Base-by-base conservation (phyloP, 2,888 invertebrate genomes). In the Volucella inflata region DNA sequence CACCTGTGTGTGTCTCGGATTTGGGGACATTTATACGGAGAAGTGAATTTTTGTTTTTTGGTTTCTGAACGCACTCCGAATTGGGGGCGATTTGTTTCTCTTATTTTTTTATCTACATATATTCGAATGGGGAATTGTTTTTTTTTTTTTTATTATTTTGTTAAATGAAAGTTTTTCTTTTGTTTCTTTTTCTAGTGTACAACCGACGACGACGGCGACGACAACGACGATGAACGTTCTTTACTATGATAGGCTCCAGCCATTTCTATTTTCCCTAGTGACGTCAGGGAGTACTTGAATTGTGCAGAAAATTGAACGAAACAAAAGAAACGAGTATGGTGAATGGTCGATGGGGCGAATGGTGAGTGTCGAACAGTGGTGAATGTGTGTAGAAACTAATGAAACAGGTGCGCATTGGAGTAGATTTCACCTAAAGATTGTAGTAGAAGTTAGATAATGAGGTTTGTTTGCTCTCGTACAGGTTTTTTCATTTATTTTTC, bases 191-290 rank as follows among this genome's bases (percentile, higher is more conserved):
- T 70, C 57, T 12, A 78, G 50, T 64, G 77, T 71, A 50, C 48
- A 50, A 78, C 78, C 74, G 80, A 80, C 72, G 59, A 67, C 65
- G 60, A 76, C 76, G 60, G 42, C 50, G 51, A 16, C 50, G 55
- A 48, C 48, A n/a, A 50, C 74, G 46, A 76, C 68, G 76, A 79
- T 75, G 51, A 68, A 74, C 70, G 74, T 70, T 64, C 78, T 78
- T 50, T 67, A 84, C 59, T 75, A 70, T 75, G 80, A 84, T 75
- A 80, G 71, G 70, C 65, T 84, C 80, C 84, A 84, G 84, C 84
- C 84, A 84, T 84, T 76, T 84, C 84, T 79, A 71, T 76, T 80
- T 84, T 84, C 75, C 80, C 65, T 55, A 79, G 84, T 84, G 84
- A 84, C 84, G 84, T 84, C 79, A 84, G 79, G 80, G 79, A 38